Percentiles rank a stretch among this genome's conserved stretches.
Evolutionary conservation across 1,140 invertebrate genomes (phyloP).

Genomic region (Carcinoscorpius rotundicauda): DNA sequence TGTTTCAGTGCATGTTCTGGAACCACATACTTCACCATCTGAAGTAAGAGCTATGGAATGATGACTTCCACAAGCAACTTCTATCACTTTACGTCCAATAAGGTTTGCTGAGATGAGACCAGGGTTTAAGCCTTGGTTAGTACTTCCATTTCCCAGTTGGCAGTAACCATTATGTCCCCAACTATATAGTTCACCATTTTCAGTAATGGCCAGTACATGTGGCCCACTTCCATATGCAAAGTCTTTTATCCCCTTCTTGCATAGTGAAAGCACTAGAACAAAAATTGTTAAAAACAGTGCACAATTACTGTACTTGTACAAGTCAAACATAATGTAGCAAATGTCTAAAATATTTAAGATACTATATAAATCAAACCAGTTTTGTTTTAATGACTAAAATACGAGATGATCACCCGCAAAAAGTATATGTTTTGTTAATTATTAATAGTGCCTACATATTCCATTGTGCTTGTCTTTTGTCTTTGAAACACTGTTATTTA

Average conservation of each 20-base stretch:
- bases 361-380: conserved; percentile 2
- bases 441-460: no score
- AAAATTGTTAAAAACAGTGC: not conserved
- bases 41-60: conserved; percentile 47
- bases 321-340: conserved; percentile 4
- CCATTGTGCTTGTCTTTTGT: no score
- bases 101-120: conserved; percentile 38
- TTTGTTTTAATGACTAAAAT: not conserved
- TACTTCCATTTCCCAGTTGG: conserved; percentile 47
- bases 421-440: no score
- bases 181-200: conserved; percentile 46
- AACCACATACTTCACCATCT: conserved; percentile 42
- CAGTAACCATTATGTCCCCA: conserved; percentile 54
- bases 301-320: conserved; percentile 10
- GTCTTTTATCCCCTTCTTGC: conserved; percentile 44
- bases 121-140: conserved; percentile 42
- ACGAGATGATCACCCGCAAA: no score
- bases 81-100: conserved; percentile 35
- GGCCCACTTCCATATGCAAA: conserved; percentile 53
- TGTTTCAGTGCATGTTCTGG: no score
- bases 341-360: conserved; percentile 29
- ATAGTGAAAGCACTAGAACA: conserved; percentile 39
- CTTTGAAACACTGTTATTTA: no score
- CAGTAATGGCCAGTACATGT: conserved; percentile 48
- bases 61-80: conserved; percentile 46